Evolutionary conservation across 2,113 vertebrate species (phyloP), one percentile per base, ranked within the genome.

Genomic region (Syngnathus floridae): DNA sequence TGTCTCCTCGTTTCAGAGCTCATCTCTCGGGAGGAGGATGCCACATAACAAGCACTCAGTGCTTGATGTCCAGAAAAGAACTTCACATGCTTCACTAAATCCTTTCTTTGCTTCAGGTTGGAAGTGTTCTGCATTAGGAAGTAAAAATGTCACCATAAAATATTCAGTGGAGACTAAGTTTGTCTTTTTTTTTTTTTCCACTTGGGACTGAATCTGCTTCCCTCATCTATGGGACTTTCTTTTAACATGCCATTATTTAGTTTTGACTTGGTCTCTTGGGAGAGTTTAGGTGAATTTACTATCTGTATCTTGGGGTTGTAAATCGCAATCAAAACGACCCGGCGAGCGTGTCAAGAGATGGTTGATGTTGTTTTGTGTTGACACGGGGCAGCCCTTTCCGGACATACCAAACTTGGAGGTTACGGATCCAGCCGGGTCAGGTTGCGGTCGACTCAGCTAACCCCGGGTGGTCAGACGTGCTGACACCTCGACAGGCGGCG

Each of bases 131-230:
- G 62, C 80, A 87, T 86, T 82, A 87, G 80, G 79, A 81, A 37
- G 54, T 80, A 74, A 84, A 80, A 74, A 73, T 77, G 77, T 79
- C 80, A 70, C 84, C 73, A 87, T 90, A 75, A 92, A 88, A 86
- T 84, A 88, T 90, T 88, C 49, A 87, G 72, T 21, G 74, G 65
- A 66, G 54, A 56, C 76, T 73, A 72, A 75, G 71, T 86, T 85
- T 71, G 41, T 63, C 58, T 26, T 62, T 79, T 72, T 62, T 74
- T 46, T 40, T 76, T 77, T 64, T 76, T 62, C 65, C 73, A 70
- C 64, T 71, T 70, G 67, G 65, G 64, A 64, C 71, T 67, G 38
- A 26, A 70, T 76, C 31, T 11, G 59, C 72, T 73, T 65, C 54
- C 54, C 31, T 67, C 74, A 48, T n/a, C 40, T 85, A 57, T 72